These are phyloP conservation scores for Leucoraja ocellata DNA, from an alignment of 2,797 vertebrate genomes.

Conservation along the genomic window DNA sequence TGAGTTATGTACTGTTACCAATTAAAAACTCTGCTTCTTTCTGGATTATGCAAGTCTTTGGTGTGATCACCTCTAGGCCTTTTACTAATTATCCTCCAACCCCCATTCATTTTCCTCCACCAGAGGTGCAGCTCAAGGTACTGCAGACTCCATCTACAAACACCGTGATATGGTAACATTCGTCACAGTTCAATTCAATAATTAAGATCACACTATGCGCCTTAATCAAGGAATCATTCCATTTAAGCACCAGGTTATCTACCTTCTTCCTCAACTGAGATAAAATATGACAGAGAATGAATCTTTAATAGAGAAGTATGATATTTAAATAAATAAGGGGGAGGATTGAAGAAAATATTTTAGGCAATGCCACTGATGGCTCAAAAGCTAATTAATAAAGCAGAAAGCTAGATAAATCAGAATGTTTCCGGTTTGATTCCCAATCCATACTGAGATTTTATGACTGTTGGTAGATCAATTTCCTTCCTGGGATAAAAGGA, in stretches of 20 bases:
- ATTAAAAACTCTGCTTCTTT: slow-evolving; percentile 43
- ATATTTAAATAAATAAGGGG: background rate
- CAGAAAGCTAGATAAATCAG: slow-evolving; percentile 15
- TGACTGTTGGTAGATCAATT: too few relatives aligned
- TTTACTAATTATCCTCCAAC: slow-evolving; percentile 37
- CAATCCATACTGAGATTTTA: slow-evolving; percentile 42
- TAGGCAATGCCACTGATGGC: background rate
- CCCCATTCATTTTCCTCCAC: slow-evolving; percentile 30
- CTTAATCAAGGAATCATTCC: slow-evolving; percentile 18
- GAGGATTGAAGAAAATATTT: background rate
- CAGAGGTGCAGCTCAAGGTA: slow-evolving; percentile 28
- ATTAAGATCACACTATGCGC: background rate
- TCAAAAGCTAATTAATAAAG: slow-evolving; percentile 4
- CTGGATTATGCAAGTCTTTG: slow-evolving; percentile 42
- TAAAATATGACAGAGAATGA: background rate
- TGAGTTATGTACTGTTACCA: slow-evolving; percentile 47
- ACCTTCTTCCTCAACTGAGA: background rate
- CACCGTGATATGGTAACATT: background rate
- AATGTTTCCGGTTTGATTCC: background rate
- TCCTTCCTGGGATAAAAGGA: too few relatives aligned
- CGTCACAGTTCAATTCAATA: background rate
- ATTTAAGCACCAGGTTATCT: background rate
- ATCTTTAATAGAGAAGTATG: background rate
- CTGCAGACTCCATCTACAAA: background rate
- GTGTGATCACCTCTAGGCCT: slow-evolving; percentile 48